These are phyloP conservation scores for Istiophorus platypterus DNA, from an alignment of 2,113 vertebrate genomes.

Conservation along the genomic window DNA sequence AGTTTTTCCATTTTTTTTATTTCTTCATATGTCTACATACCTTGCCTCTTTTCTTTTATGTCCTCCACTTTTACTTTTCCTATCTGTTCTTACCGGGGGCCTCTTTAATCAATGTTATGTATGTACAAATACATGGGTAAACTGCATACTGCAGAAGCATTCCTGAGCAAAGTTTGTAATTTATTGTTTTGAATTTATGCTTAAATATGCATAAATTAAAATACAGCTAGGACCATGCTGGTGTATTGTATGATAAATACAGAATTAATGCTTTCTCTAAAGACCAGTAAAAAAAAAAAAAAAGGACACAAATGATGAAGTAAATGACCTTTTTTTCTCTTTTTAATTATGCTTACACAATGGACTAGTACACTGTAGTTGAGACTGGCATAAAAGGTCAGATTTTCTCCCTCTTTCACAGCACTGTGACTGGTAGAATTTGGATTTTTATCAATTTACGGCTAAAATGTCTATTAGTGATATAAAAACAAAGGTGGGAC, in stretches of 20 bases:
- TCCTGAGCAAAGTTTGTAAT: not conserved
- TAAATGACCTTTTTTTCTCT: not conserved
- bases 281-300: not conserved
- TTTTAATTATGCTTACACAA: no score
- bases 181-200: constrained; percentile 8
- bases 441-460: no score
- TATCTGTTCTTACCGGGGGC: not conserved
- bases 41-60: not conserved
- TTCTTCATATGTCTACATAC: not conserved
- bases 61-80: not conserved
- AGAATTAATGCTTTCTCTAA: not conserved
- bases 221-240: not conserved
- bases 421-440: not conserved
- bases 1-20: constrained; percentile 7
- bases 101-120: not conserved
- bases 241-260: not conserved
- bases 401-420: not conserved
- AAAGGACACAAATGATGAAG: not conserved
- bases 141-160: not conserved
- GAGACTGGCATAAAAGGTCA: not conserved
- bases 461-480: no score
- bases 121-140: not conserved
- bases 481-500: not conserved
- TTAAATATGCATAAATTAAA: constrained; percentile 9
- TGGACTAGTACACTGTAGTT: not conserved